phyloP scores from a whole-genome alignment of 1,140 invertebrate genomes.

The Diorhabda sublineata region DNA sequence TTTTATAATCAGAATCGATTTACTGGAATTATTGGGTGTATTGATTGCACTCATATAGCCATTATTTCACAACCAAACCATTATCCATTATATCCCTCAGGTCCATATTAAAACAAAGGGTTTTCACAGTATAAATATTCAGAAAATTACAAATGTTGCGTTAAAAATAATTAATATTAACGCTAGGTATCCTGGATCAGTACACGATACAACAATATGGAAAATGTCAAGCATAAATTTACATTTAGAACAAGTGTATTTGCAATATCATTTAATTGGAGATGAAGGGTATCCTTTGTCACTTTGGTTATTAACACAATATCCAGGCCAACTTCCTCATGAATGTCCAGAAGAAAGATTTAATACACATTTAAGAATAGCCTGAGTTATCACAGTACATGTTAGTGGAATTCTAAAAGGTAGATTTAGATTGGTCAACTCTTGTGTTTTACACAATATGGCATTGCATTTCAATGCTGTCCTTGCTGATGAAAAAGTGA shows the following conservation, averaged over 20 bases:
- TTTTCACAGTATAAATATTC: not conserved
- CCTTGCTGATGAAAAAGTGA: too few relatives aligned
- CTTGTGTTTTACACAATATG: not conserved
- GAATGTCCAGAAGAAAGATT: not conserved
- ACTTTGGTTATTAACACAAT: constrained; percentile 13
- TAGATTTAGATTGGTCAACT: constrained; percentile 11
- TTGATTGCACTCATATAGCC: not conserved
- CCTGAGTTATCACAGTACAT: constrained; percentile 7
- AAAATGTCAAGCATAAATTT: not conserved
- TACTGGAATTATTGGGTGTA: not conserved
- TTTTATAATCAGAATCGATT: not conserved
- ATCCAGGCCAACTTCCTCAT: not conserved
- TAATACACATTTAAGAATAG: not conserved
- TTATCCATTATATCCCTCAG: not conserved
- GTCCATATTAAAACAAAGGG: not conserved
- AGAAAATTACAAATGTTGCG: not conserved
- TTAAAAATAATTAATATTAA: constrained; percentile 1
- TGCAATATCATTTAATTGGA: constrained; percentile 14
- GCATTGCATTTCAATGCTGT: too few relatives aligned
- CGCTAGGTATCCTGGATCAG: constrained; percentile 10
- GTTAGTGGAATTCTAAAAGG: constrained; percentile 11
- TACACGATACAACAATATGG: constrained; percentile 12
- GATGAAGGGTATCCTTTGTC: constrained; percentile 13
- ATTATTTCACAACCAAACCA: not conserved
- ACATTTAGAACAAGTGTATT: not conserved